Evolutionary conservation across 2,888 invertebrate genomes (phyloP).

Genomic region (Exephanes ischioxanthus): DNA sequence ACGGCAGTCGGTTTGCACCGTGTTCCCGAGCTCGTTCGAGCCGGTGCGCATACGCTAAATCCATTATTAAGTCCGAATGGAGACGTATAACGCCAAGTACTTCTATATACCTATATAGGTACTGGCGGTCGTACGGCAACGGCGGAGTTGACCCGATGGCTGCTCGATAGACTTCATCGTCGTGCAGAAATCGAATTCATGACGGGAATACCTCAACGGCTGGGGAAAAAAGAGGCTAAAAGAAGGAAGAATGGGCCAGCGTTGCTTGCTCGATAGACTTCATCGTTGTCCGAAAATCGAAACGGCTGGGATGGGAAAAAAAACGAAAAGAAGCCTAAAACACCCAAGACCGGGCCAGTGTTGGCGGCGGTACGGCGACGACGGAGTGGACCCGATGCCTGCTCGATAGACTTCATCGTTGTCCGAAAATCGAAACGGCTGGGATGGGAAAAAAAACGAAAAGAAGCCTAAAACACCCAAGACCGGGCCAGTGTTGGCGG

Average conservation of each 20-base stretch:
- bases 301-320: not conserved
- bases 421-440: constrained; percentile 29
- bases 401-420: not conserved
- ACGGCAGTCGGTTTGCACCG: constrained; percentile 28
- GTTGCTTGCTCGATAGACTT: not conserved
- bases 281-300: constrained; percentile 21
- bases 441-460: no score
- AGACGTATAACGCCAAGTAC: constrained; percentile 28
- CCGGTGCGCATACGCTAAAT: constrained; percentile 43
- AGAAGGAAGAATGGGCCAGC: constrained; percentile 1
- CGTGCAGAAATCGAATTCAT: constrained; percentile 42
- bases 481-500: no score
- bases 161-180: constrained; percentile 32
- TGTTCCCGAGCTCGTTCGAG: constrained; percentile 28
- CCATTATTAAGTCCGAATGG: constrained; percentile 49
- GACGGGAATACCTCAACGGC: constrained; percentile 27
- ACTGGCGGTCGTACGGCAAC: not conserved
- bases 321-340: no score
- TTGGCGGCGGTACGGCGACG: no score
- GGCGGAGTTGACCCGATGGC: constrained; percentile 30
- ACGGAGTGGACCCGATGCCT: constrained; percentile 24
- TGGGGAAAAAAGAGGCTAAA: no score
- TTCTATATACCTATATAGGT: not conserved
- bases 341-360: no score
- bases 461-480: no score